Conservation (phyloP, 2,888 invertebrate species). For the Volucella zonaria region DNA sequence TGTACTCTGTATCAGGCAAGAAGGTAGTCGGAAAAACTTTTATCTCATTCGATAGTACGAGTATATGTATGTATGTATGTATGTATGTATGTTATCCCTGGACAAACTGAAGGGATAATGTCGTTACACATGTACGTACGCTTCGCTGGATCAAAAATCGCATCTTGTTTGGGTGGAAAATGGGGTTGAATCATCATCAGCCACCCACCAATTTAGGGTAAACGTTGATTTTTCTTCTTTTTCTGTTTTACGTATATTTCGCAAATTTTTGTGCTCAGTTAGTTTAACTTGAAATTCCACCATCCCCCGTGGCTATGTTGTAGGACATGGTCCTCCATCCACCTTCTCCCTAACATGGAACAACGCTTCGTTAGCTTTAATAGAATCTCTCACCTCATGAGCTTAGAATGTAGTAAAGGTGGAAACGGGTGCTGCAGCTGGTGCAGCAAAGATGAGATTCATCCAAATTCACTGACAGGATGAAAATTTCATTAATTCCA, state of each 20-base stretch:
- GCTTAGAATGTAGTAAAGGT: too few species aligned
- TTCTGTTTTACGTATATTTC: conserved; percentile 57
- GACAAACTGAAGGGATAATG: conserved; percentile 61
- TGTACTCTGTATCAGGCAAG: background rate
- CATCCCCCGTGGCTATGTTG: conserved; percentile 33
- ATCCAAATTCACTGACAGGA: conserved; percentile 69
- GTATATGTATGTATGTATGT: background rate
- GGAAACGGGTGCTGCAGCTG: conserved; percentile 13
- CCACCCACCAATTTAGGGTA: background rate
- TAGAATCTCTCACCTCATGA: conserved; percentile 62
- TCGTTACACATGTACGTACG: conserved; percentile 69
- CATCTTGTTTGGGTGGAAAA: conserved; percentile 34
- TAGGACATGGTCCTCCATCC: conserved; percentile 3
- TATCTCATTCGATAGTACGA: background rate
- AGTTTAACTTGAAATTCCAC: conserved; percentile 62
- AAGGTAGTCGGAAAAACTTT: background rate
- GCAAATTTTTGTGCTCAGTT: conserved; percentile 50
- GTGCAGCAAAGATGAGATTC: conserved; percentile 47
- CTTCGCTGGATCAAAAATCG: conserved; percentile 70
- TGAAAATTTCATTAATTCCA: conserved; percentile 73
- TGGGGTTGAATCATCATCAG: background rate
- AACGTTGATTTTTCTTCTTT: conserved; percentile 67
- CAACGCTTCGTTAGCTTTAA: conserved; percentile 67
- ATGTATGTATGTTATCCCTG: background rate
- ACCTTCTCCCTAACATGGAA: background rate